Evolutionary conservation across 1,140 invertebrate species (phyloP).

Genomic region (Drosophila equinoxialis): DNA sequence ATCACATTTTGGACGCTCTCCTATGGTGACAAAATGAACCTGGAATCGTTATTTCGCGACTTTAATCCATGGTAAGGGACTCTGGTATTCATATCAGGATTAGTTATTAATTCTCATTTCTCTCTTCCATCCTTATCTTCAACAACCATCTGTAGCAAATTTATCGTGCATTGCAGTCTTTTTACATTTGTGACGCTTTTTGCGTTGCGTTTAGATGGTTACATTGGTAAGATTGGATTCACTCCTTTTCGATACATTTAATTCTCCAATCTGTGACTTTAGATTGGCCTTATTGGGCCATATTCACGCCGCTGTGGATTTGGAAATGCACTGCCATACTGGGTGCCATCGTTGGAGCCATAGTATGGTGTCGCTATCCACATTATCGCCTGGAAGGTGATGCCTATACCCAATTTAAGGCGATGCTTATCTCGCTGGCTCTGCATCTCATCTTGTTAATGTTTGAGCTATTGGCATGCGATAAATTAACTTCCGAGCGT

Average conservation of each 20-base stretch:
- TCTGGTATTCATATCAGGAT: too few species aligned
- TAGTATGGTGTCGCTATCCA: slow-evolving; percentile 97
- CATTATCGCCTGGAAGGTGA: slow-evolving; percentile 97
- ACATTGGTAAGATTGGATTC: slow-evolving; percentile 83
- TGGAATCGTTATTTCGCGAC: slow-evolving; percentile 94
- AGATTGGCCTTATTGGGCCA: slow-evolving; percentile 96
- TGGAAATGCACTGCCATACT: slow-evolving; percentile 96
- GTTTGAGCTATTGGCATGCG: slow-evolving; percentile 98
- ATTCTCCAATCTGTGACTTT: slow-evolving; percentile 31
- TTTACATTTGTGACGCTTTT: slow-evolving; percentile 95
- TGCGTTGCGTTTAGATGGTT: slow-evolving; percentile 93
- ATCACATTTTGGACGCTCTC: slow-evolving; percentile 24
- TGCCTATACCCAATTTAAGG: slow-evolving; percentile 98
- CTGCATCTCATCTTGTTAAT: slow-evolving; percentile 96
- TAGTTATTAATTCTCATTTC: not conserved
- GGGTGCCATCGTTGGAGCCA: slow-evolving; percentile 94
- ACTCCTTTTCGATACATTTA: not conserved
- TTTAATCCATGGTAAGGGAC: slow-evolving; percentile 92
- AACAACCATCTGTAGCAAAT: slow-evolving; percentile 90
- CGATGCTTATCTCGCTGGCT: slow-evolving; percentile 97
- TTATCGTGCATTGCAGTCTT: slow-evolving; percentile 96
- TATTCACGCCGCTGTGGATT: slow-evolving; percentile 97
- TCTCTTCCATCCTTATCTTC: not conserved
- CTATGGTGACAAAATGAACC: slow-evolving; percentile 87
- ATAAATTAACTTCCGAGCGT: slow-evolving; percentile 94